Base-by-base conservation (phyloP, 30 jellyfish, hydroid and myxozoan species). In the Rhopilema esculentum region DNA sequence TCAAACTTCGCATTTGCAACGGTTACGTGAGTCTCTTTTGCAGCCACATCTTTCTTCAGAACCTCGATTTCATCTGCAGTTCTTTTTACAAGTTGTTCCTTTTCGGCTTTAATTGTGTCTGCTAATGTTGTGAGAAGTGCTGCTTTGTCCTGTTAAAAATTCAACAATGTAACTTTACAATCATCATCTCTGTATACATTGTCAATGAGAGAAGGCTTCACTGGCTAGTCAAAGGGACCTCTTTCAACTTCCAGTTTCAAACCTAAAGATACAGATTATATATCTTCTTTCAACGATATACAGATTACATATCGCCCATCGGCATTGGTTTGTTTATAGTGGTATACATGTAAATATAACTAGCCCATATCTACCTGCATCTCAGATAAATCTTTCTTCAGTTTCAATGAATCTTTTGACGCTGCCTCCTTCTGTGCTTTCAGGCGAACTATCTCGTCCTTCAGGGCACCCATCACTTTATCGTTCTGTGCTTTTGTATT, bases 361-460 rank as follows among this genome's bases (percentile, higher is more conserved):
- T n/a, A n/a, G n/a, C n/a, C n/a, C n/a, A n/a, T n/a, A 69, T 62
- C 33, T 66, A 94, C 98, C 97, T 88, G 97, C 26, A 74, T 67
- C 63, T 94, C 98, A 15, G 69, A 51, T 4, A 57, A 26, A 20
- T 89, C 98, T 25, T 61, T 72, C 25, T 84, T 85, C 72, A 90
- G 31, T 66, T 82, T 91, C 67, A 82, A 69, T 69, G 87, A 48
- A 50, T 95, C 98, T n/a, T 94, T 89, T 1, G 77, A 80, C 81
- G 87, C 71, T 24, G 86, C 50, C 8, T 95, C 99, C 24, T 91
- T 84, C 89, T 95, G 99, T 31, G 71, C 79, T 75, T 86, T 95
- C 27, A 77, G 57, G 18, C 98, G 87, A 21, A 78, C 83, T 66
- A 72, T 88, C 27, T 95, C 99, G 25, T 95, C 97, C 57, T 76